Percentiles rank a stretch among this genome's conserved stretches.
phyloP scores from a whole-genome alignment of 2,113 vertebrate genomes.

The Psammodynastes pulverulentus region DNA sequence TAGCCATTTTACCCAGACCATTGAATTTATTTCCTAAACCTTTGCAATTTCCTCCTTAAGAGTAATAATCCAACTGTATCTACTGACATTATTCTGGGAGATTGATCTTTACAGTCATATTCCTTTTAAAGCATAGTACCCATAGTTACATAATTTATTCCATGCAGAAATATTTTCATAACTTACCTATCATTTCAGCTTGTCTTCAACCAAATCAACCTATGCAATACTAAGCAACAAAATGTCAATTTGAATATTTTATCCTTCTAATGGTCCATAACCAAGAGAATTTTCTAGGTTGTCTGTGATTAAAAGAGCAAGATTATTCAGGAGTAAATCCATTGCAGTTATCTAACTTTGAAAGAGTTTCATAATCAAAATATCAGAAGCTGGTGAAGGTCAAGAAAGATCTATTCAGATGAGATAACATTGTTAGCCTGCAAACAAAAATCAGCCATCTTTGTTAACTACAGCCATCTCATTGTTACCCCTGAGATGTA shows the following conservation, averaged over 20 bases:
- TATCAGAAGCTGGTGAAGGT: not conserved
- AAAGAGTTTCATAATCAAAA: not conserved
- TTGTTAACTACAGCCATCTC: not conserved
- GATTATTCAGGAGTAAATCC: not conserved
- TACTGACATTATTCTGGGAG: slow-evolving; percentile 58
- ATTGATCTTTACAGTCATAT: slow-evolving; percentile 48
- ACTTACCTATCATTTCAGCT: not conserved
- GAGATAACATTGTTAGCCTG: not conserved
- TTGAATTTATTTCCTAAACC: slow-evolving; percentile 52
- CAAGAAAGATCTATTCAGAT: not conserved
- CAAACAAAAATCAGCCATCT: not conserved
- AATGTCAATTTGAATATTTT: not conserved
- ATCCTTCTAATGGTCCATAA: not conserved
- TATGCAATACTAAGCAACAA: not conserved
- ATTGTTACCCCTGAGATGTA: not conserved
- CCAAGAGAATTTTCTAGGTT: not conserved
- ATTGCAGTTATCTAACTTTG: not conserved
- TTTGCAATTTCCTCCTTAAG: slow-evolving; percentile 42
- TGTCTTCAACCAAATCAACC: not conserved
- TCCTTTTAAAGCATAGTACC: slow-evolving; percentile 42
- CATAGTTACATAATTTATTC: slow-evolving; percentile 60
- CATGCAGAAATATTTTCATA: slow-evolving; percentile 18
- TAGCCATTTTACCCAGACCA: slow-evolving; percentile 42
- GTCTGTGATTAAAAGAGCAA: not conserved
- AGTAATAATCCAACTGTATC: slow-evolving; percentile 52